phyloP scores from a whole-genome alignment of 2,113 vertebrate species.

The Tylochromis polylepis region DNA sequence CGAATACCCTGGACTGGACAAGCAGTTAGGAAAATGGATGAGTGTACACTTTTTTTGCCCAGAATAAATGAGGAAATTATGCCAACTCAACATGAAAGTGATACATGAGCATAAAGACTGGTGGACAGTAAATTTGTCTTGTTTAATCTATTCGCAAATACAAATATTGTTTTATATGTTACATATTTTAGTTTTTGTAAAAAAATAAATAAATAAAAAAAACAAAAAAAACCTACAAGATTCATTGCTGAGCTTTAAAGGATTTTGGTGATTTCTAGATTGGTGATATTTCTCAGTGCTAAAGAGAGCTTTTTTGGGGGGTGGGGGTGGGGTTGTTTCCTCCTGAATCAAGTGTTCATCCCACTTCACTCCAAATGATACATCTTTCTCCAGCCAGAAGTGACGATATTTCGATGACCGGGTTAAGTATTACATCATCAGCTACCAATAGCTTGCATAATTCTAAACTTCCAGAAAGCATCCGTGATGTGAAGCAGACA shows the following conservation, averaged over 20 bases:
- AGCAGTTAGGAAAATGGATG: neutral
- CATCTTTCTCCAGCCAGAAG: neutral
- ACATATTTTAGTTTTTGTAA: neutral
- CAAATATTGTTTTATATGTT: neutral
- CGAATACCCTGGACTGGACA: neutral
- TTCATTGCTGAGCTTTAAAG: neutral
- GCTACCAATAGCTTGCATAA: too few relatives aligned
- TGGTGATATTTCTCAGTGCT: neutral
- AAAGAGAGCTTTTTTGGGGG: neutral
- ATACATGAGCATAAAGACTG: neutral
- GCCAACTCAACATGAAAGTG: neutral
- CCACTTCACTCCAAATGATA: neutral
- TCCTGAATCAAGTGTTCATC: neutral
- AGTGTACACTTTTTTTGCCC: neutral
- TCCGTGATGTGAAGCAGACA: neutral
- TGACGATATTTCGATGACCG: neutral
- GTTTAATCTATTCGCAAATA: neutral
- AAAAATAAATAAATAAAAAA: too few relatives aligned
- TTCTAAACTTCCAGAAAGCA: neutral
- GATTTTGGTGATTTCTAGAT: neutral
- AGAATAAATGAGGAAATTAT: neutral
- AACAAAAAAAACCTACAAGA: fast-evolving
- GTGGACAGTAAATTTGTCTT: neutral
- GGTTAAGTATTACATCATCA: neutral
- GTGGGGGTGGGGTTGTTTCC: neutral